A percentile compares a stretch with the other conserved stretches of the same genome.
phyloP scores from a whole-genome alignment of 1,140 invertebrate genomes.

The Zaprionus nigranus region DNA sequence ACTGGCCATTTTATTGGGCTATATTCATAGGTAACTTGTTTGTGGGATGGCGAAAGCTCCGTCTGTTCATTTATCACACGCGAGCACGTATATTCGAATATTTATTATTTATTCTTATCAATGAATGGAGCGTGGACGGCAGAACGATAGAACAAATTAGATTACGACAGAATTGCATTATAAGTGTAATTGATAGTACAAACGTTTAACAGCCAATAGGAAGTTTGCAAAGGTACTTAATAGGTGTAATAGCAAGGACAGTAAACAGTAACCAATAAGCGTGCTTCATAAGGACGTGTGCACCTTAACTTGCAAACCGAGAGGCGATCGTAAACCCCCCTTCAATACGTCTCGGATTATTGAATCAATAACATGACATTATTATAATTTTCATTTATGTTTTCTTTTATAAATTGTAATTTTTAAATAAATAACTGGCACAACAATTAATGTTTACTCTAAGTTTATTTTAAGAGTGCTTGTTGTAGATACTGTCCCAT shows the following conservation, averaged over 20 bases:
- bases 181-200: neutral
- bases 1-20: neutral
- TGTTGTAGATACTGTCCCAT: no score
- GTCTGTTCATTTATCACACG: neutral
- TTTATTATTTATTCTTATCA: conserved; percentile 5
- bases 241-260: neutral
- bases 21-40: neutral
- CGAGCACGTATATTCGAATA: neutral
- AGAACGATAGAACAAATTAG: neutral
- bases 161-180: neutral
- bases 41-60: neutral
- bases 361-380: neutral
- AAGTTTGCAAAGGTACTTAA: neutral
- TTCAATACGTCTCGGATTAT: neutral
- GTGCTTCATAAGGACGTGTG: neutral
- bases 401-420: no score
- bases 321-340: neutral
- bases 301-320: neutral
- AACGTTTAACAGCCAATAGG: neutral
- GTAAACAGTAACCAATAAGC: neutral
- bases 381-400: no score
- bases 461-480: no score
- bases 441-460: no score
- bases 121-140: neutral
- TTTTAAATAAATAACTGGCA: no score